phyloP scores from a whole-genome alignment of 2,797 vertebrate species.

The Phalloptychus januarius region DNA sequence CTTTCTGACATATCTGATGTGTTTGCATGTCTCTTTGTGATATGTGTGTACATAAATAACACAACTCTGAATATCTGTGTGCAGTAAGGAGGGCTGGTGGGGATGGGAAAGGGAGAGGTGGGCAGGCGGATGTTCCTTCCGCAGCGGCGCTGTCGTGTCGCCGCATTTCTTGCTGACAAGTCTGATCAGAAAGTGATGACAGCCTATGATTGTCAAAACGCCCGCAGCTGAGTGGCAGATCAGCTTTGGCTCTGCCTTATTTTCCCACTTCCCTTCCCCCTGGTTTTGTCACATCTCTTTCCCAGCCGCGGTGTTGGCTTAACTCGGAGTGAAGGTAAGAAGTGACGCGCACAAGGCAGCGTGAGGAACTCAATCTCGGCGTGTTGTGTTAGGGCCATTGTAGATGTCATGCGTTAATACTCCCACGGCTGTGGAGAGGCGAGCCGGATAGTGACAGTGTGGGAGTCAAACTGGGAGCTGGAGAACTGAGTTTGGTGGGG shows the following conservation, averaged over 20 bases:
- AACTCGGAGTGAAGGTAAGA: slow-evolving; percentile 79
- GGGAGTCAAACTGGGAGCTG: slow-evolving; percentile 71
- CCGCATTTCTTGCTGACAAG: slow-evolving; percentile 80
- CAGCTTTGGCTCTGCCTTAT: slow-evolving; percentile 75
- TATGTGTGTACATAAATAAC: slow-evolving; percentile 80
- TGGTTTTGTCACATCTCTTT: slow-evolving; percentile 80
- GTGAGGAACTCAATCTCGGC: slow-evolving; percentile 79
- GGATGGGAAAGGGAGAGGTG: slow-evolving; percentile 27
- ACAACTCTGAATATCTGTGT: slow-evolving; percentile 72
- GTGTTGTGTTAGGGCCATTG: slow-evolving; percentile 72
- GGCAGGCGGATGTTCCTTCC: slow-evolving; percentile 73
- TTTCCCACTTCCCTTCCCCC: slow-evolving; percentile 70
- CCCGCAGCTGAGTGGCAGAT: slow-evolving; percentile 81
- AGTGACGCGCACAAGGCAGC: slow-evolving; percentile 67
- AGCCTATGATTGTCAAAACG: slow-evolving; percentile 87
- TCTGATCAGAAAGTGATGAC: slow-evolving; percentile 86
- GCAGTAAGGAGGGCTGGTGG: slow-evolving; percentile 27
- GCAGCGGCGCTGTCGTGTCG: slow-evolving; percentile 77
- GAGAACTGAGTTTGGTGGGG: slow-evolving; percentile 67
- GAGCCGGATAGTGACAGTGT: slow-evolving; percentile 73
- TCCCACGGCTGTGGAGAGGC: slow-evolving; percentile 60
- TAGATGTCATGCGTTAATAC: slow-evolving; percentile 73
- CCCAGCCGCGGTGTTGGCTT: slow-evolving; percentile 75
- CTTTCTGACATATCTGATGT: slow-evolving; percentile 83
- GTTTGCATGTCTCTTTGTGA: slow-evolving; percentile 72